Evolutionary conservation across 2,113 vertebrate genomes (phyloP).

Genomic region (Shinisaurus crocodilurus): DNA sequence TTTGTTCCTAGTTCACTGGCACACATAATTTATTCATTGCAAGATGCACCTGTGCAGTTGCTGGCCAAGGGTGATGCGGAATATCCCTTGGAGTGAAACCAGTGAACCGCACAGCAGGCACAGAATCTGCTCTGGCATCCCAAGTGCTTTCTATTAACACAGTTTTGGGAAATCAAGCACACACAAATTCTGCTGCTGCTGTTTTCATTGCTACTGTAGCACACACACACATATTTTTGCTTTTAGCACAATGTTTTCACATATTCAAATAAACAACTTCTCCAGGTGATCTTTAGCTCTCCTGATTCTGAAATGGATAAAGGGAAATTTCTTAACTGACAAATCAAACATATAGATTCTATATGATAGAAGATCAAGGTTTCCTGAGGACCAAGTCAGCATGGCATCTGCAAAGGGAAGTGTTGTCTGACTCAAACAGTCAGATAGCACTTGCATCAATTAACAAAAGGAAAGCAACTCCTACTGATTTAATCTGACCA

Average conservation of each 20-base stretch:
- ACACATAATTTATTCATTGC: slow-evolving; percentile 45
- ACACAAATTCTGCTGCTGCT: not conserved
- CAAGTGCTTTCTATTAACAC: slow-evolving; percentile 31
- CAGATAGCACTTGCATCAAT: not conserved
- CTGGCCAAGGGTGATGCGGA: slow-evolving; percentile 41
- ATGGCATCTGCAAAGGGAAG: not conserved
- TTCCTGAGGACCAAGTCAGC: not conserved
- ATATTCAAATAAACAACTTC: slow-evolving; percentile 13
- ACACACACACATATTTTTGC: not conserved
- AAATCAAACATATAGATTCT: not conserved
- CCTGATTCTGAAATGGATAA: not conserved
- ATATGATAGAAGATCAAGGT: not conserved
- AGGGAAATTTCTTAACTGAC: not conserved
- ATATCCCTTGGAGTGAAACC: slow-evolving; percentile 41
- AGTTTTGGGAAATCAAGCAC: slow-evolving; percentile 30
- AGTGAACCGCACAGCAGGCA: slow-evolving; percentile 9
- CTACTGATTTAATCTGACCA: not conserved
- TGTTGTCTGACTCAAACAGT: not conserved
- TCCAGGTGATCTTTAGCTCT: slow-evolving; percentile 5
- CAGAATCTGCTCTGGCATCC: slow-evolving; percentile 23
- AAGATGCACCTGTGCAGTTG: slow-evolving; percentile 41
- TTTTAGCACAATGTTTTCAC: slow-evolving; percentile 20
- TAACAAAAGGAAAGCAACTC: not conserved
- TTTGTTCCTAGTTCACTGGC: slow-evolving; percentile 46
- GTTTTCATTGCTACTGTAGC: not conserved